phyloP scores from a whole-genome alignment of 2,797 vertebrate genomes.

The Agapornis canus region DNA sequence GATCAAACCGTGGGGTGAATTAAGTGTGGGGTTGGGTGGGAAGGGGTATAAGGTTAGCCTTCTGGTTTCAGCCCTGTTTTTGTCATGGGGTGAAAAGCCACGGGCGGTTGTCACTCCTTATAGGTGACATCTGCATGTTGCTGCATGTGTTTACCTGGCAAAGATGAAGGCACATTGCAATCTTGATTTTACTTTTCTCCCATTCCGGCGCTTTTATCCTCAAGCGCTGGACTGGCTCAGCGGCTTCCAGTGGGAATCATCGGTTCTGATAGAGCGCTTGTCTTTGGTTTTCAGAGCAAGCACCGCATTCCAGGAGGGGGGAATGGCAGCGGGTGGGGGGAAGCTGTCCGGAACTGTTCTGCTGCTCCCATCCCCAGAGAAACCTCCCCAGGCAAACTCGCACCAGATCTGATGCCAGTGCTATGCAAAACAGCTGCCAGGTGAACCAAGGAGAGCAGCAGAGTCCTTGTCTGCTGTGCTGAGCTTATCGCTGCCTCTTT shows the following conservation, averaged over 20 bases:
- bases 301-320: background rate
- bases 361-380: slow-evolving; percentile 73
- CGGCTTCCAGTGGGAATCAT: background rate
- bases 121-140: background rate
- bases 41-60: background rate
- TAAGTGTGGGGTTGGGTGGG: background rate
- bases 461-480: background rate
- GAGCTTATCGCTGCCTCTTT: background rate
- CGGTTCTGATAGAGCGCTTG: background rate
- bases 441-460: slow-evolving; percentile 43
- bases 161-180: background rate
- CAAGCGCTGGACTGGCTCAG: background rate
- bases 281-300: background rate
- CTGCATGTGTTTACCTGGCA: background rate
- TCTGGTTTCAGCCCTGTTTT: background rate
- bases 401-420: slow-evolving; percentile 72
- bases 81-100: background rate
- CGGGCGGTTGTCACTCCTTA: background rate
- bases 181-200: background rate
- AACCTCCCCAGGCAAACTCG: slow-evolving; percentile 77
- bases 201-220: background rate
- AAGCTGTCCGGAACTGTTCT: slow-evolving; percentile 61
- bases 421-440: slow-evolving; percentile 72
- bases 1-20: background rate
- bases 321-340: background rate